phyloP scores from a whole-genome alignment of 2,113 vertebrate species.

The Rutilus rutilus region DNA sequence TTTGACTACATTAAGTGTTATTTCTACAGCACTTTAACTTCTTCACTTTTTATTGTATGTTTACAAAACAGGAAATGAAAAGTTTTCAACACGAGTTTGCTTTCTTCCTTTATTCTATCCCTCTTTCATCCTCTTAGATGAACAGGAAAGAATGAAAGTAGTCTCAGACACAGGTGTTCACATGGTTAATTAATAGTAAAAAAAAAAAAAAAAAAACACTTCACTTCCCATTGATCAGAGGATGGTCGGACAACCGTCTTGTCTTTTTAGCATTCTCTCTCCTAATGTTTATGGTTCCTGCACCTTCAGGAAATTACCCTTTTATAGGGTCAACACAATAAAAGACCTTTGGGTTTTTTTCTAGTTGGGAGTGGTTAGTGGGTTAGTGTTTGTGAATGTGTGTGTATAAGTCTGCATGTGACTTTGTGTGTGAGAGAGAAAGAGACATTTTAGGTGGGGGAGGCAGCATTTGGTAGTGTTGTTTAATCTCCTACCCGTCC shows the following conservation, averaged over 20 bases:
- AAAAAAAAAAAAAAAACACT: slow-evolving; percentile 45
- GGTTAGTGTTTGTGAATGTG: slow-evolving; percentile 56
- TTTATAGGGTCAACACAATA: slow-evolving; percentile 93
- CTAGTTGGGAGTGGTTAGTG: slow-evolving; percentile 76
- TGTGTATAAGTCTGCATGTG: slow-evolving; percentile 50
- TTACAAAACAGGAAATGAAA: slow-evolving; percentile 70
- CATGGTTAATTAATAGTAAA: slow-evolving; percentile 73
- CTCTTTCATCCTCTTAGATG: not conserved
- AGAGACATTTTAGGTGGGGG: slow-evolving; percentile 50
- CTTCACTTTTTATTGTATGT: slow-evolving; percentile 66
- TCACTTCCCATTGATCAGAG: slow-evolving; percentile 69
- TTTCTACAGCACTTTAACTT: slow-evolving; percentile 67
- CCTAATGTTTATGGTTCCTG: slow-evolving; percentile 90
- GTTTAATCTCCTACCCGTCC: slow-evolving; percentile 57
- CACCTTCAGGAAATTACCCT: slow-evolving; percentile 87
- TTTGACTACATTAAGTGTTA: slow-evolving; percentile 80
- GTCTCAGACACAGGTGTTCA: slow-evolving; percentile 71
- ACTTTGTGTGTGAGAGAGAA: slow-evolving; percentile 49
- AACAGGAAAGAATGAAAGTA: slow-evolving; percentile 52
- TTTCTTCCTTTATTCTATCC: not conserved
- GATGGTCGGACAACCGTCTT: slow-evolving; percentile 74
- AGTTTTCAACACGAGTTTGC: slow-evolving; percentile 65
- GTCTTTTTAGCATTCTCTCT: slow-evolving; percentile 78
- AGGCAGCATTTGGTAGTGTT: slow-evolving; percentile 42
- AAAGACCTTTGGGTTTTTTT: slow-evolving; percentile 81